These are phyloP conservation scores for Petrolisthes cinctipes DNA, from an alignment of 2,888 invertebrate genomes.

Conservation along the genomic window DNA sequence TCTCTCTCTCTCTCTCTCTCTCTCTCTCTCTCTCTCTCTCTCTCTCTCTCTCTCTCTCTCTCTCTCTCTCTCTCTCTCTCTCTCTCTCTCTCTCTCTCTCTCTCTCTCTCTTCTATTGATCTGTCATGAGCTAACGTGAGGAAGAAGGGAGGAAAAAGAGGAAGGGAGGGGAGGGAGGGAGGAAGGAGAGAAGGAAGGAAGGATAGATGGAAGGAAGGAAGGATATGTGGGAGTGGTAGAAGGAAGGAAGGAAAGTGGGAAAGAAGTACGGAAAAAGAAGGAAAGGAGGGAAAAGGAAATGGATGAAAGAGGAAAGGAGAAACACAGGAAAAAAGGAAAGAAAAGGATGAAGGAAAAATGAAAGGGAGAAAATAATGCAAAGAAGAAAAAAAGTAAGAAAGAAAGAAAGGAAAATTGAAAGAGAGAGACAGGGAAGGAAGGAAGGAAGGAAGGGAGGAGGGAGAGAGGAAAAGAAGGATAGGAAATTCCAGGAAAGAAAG, in stretches of 20 bases:
- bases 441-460: not conserved
- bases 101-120: constrained; percentile 10
- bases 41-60: constrained; percentile 57
- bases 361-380: not conserved
- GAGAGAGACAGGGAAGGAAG: not conserved
- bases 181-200: not conserved
- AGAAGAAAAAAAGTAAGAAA: not conserved
- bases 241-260: not conserved
- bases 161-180: not conserved
- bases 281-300: not conserved
- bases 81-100: constrained; percentile 64
- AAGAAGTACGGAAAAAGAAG: not conserved
- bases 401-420: not conserved
- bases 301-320: not conserved
- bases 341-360: not conserved
- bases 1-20: constrained; percentile 60
- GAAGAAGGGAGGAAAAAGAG: not conserved
- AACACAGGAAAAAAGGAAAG: not conserved
- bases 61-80: constrained; percentile 61
- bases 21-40: constrained; percentile 60
- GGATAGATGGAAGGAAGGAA: not conserved
- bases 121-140: not conserved
- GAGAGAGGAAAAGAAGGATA: not conserved
- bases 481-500: not conserved
- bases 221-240: not conserved